These are phyloP conservation scores for Latrodectus hesperus DNA, from an alignment of 2,888 invertebrate genomes.

Conservation along the genomic window DNA sequence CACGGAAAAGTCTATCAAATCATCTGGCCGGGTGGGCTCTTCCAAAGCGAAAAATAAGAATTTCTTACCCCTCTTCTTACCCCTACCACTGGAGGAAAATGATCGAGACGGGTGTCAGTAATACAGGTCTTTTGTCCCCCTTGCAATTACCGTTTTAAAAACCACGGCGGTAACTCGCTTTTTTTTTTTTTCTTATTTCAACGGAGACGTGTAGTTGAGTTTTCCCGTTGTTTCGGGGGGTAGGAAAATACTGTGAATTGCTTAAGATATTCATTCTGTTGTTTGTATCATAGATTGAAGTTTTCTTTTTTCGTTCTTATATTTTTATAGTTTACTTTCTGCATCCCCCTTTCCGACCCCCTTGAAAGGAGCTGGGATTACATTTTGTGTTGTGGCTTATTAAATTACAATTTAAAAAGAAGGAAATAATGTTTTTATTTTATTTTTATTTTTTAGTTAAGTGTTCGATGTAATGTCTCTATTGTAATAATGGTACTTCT, in stretches of 20 bases:
- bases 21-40: neutral
- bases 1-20: neutral
- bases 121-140: slow-evolving; percentile 44
- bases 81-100: slow-evolving; percentile 5
- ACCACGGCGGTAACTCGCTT: slow-evolving; percentile 49
- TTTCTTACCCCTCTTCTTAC: slow-evolving; percentile 4
- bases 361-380: neutral
- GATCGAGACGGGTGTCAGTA: slow-evolving; percentile 44
- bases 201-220: neutral
- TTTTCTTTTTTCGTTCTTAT: neutral
- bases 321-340: neutral
- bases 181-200: neutral
- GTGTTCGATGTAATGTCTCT: no score
- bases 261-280: neutral
- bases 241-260: neutral
- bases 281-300: neutral
- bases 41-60: neutral
- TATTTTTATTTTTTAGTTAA: no score
- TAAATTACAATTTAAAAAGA: no score
- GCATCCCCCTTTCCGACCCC: neutral
- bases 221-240: neutral
- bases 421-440: no score
- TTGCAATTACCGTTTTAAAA: slow-evolving; percentile 65
- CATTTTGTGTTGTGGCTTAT: no score
- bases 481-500: no score